Percentiles rank a stretch among this genome's conserved stretches.
phyloP scores from a whole-genome alignment of 2,113 vertebrate genomes.

The Catharus bicknelli region DNA sequence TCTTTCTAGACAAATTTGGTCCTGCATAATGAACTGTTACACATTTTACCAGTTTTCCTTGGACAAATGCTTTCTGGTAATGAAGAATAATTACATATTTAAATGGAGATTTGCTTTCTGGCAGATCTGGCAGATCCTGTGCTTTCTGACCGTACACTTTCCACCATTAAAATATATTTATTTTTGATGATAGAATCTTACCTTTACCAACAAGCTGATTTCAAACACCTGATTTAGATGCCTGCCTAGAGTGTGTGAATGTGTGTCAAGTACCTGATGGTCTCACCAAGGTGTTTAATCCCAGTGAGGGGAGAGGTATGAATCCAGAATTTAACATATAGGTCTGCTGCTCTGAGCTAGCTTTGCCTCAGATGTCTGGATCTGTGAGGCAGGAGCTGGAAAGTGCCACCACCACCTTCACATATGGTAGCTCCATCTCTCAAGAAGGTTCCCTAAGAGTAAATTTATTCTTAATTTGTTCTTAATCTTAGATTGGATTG shows the following conservation, averaged over 20 bases:
- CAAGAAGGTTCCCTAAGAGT: slow-evolving; percentile 13
- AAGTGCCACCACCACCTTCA: background rate
- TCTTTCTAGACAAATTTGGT: slow-evolving; percentile 53
- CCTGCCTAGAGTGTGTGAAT: background rate
- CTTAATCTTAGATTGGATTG: slow-evolving; percentile 57
- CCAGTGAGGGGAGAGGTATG: background rate
- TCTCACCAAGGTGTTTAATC: background rate
- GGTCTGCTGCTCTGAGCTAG: background rate
- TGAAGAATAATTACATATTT: slow-evolving; percentile 35
- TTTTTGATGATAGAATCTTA: background rate
- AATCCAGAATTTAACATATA: background rate
- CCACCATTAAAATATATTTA: background rate
- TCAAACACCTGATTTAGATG: background rate
- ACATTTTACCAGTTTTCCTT: slow-evolving; percentile 38
- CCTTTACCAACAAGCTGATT: background rate
- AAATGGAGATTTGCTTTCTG: slow-evolving; percentile 38
- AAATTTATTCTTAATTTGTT: slow-evolving; percentile 73
- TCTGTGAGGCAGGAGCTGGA: background rate
- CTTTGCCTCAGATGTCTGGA: background rate
- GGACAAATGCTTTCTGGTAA: slow-evolving; percentile 15
- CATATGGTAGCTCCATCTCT: background rate
- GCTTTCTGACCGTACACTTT: background rate
- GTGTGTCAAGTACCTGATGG: background rate
- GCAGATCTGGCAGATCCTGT: background rate
- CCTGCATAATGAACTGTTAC: slow-evolving; percentile 28